Evolutionary conservation across 2,797 vertebrate species (phyloP), one percentile per base, ranked within the genome.

Genomic region (Lacerta agilis): DNA sequence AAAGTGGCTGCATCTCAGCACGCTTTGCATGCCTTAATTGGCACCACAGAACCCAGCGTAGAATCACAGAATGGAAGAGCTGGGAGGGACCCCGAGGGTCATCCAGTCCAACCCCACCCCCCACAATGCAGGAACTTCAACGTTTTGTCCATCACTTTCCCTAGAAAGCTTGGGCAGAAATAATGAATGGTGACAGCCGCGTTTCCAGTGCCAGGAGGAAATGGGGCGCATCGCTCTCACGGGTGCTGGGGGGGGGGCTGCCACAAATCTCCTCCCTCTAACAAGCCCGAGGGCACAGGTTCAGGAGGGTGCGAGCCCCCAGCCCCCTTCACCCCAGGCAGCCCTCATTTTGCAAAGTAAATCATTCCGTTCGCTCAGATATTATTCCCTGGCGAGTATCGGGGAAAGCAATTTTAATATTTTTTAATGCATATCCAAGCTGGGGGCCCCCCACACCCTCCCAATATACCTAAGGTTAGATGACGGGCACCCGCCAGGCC

Each of bases 121-220:
- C 3, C 3, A 5, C 41, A 4, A 4, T 49, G 49, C 49, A 55
- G 49, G 13, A 55, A 55, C 13, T 13, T 1, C 49, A 4, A 49
- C 49, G 13, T 49, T 49, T 55, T 15, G 15, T 0, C 49, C 49
- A 55, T 55, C 49, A 15, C 49, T 36, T 36, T 27, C 10, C 25
- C 25, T 64, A 80, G 79, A 29, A 82, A 41, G 25, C 27, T 4
- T 9, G 27, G 17, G 41, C 49, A 43, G 8, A 33, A 43, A 76
- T 76, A 13, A 23, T 9, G 5, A 11, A 43, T 2, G 3, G 2
- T 1, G 7, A 23, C 1, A 3, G 49, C 49, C 3, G 2, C 20
- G 3, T 71, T 71, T 45, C 29, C 18, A 11, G 23, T 41, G 15
- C 10, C 29, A 5, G 4, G 64, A 33, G 4, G 3, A 69, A 6